phyloP scores from a whole-genome alignment of 2,113 vertebrate species.

The Herpailurus yagouaroundi region DNA sequence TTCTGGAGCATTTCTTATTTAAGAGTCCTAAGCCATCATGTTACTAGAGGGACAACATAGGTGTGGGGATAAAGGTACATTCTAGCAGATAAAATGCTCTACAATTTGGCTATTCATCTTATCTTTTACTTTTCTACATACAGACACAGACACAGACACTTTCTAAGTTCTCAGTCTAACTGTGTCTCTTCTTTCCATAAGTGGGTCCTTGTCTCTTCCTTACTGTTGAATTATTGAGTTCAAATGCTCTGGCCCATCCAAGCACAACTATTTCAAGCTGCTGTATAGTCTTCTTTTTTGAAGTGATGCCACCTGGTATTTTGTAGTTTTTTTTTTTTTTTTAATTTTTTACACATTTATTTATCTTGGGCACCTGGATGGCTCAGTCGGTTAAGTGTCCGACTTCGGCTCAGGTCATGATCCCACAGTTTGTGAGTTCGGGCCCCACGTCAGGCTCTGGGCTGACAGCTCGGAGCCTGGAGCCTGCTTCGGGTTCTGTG shows the following conservation, averaged over 20 bases:
- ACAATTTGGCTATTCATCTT: neutral
- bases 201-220: neutral
- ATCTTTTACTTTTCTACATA: neutral
- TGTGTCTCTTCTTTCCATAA: neutral
- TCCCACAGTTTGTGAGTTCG: no score
- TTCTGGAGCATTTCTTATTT: neutral
- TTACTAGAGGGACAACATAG: neutral
- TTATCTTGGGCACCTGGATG: no score
- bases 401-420: no score
- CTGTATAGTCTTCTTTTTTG: neutral
- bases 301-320: neutral
- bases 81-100: neutral
- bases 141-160: neutral
- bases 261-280: neutral
- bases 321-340: neutral
- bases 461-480: no score
- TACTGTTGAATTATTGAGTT: neutral
- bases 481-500: no score
- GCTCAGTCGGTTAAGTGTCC: rapidly evolving
- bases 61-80: neutral
- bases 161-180: neutral
- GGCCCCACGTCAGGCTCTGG: no score
- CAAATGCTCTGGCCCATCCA: neutral
- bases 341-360: no score
- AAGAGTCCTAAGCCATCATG: neutral